Percentiles rank a stretch among this genome's conserved stretches.
phyloP scores from a whole-genome alignment of 1,140 invertebrate species.

The Drosophila yakuba region DNA sequence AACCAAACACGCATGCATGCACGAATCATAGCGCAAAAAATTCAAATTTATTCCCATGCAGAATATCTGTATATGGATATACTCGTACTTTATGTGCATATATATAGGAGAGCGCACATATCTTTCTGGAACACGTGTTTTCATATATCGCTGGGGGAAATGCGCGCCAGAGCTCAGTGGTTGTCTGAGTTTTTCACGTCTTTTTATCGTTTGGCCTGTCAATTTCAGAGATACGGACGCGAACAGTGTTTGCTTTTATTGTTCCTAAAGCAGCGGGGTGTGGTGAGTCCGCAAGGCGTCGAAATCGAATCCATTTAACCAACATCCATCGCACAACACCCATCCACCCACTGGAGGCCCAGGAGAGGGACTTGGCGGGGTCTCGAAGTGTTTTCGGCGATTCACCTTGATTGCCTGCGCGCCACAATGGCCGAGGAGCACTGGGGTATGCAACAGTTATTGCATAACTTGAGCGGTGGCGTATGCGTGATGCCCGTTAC shows the following conservation, averaged over 20 bases:
- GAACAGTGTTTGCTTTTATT: conserved; percentile 58
- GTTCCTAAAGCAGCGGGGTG: conserved; percentile 44
- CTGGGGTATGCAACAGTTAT: conserved; percentile 61
- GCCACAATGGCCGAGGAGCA: conserved; percentile 11
- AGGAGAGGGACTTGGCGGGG: conserved; percentile 17
- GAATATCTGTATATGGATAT: conserved; percentile 37
- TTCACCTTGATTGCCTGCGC: conserved; percentile 29
- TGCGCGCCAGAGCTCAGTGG: conserved; percentile 23
- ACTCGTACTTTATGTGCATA: conserved; percentile 24
- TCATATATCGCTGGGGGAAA: conserved; percentile 44
- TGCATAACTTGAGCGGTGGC: conserved; percentile 60
- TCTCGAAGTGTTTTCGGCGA: conserved; percentile 31
- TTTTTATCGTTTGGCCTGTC: conserved; percentile 52
- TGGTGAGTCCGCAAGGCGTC: conserved; percentile 58
- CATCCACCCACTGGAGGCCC: not conserved
- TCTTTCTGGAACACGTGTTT: conserved; percentile 69
- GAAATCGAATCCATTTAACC: conserved; percentile 44
- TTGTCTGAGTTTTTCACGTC: conserved; percentile 11
- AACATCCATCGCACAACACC: conserved; percentile 7
- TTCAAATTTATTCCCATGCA: conserved; percentile 72
- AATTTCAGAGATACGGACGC: conserved; percentile 51
- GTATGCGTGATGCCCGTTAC: conserved; percentile 29
- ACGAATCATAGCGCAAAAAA: conserved; percentile 22
- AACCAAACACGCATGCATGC: conserved; percentile 27
- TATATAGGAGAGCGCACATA: conserved; percentile 23